Evolutionary conservation across 2,888 invertebrate species (phyloP), one percentile per base, ranked within the genome.

Genomic region (Eurytoma adleriae): DNA sequence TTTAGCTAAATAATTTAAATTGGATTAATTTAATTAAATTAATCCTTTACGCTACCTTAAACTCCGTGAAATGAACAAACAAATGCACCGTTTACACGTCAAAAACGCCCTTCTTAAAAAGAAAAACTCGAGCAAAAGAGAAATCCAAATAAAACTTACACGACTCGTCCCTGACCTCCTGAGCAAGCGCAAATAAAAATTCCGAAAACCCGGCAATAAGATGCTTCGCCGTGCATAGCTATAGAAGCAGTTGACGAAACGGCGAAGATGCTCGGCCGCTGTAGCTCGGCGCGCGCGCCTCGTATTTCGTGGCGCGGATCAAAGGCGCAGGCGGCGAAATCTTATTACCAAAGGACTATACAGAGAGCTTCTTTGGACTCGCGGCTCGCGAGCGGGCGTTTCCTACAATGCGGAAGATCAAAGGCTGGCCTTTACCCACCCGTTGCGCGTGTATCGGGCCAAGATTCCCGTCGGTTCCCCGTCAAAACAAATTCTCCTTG

Each of bases 351-450:
- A 67, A 72, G 54, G 72, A 66, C 40, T 40, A 14, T 10, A 48
- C 52, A 24, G 20, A 56, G 24, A 59, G 40, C 24, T 74, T 61
- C 68, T 68, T 75, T 52, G 16, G 27, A 18, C n/a, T 18, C 64
- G 4, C 13, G n/a, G 27, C n/a, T 18, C 64, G 4, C 13, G n/a
- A n/a, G 50, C n/a, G 52, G 27, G 20, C 7, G 14, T 76, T 61
- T 59, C 52, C 77, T 71, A 71, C 66, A 78, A 71, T 66, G 54
- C 64, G 70, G 66, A 71, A 66, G 71, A 71, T 78, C 77, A 77
- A 70, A 62, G 62, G 13, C 20, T 16, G 24, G 30, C 27, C 24
- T 52, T 52, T 24, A n/a, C 27, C 18, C 40, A 10, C 10, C 13
- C 30, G 12, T 59, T 68, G 20, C 30, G 50, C 16, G 14, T 50